Evolutionary conservation across 2,888 invertebrate species (phyloP).

Genomic region (Polyploca ridens): DNA sequence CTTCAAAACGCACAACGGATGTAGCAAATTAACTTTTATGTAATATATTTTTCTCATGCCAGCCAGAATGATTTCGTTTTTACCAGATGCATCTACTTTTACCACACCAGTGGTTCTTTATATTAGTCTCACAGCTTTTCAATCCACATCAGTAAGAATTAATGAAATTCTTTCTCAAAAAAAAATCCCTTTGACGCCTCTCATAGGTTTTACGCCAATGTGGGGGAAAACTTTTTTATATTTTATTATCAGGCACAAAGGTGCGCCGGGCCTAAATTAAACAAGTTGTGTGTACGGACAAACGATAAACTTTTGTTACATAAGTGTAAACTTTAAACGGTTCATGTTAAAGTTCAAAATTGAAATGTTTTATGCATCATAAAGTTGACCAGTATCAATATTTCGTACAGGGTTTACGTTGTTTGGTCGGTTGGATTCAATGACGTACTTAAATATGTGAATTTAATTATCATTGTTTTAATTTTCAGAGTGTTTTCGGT

Average conservation of each 20-base stretch:
- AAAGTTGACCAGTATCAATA: conserved; percentile 56
- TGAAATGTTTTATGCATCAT: conserved; percentile 39
- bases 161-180: conserved; percentile 29
- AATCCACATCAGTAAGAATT: not conserved
- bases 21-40: too few species aligned
- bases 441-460: conserved; percentile 38
- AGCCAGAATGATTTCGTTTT: too few species aligned
- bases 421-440: conserved; percentile 53
- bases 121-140: not conserved
- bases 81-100: not conserved
- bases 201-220: conserved; percentile 47
- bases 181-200: conserved; percentile 50
- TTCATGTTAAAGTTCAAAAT: conserved; percentile 40
- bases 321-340: conserved; percentile 44
- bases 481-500: conserved; percentile 5
- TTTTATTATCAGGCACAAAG: conserved; percentile 63
- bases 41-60: too few species aligned
- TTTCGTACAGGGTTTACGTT: conserved; percentile 55
- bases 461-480: conserved; percentile 25
- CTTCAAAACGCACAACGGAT: too few species aligned
- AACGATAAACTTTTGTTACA: conserved; percentile 30
- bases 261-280: conserved; percentile 63
- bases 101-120: not conserved
- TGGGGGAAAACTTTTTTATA: conserved; percentile 54
- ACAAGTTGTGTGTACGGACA: conserved; percentile 48